A percentile compares a stretch with the other conserved stretches of the same genome.
Evolutionary conservation across 2,888 invertebrate genomes (phyloP).

Genomic region (Dynastes grantii): DNA sequence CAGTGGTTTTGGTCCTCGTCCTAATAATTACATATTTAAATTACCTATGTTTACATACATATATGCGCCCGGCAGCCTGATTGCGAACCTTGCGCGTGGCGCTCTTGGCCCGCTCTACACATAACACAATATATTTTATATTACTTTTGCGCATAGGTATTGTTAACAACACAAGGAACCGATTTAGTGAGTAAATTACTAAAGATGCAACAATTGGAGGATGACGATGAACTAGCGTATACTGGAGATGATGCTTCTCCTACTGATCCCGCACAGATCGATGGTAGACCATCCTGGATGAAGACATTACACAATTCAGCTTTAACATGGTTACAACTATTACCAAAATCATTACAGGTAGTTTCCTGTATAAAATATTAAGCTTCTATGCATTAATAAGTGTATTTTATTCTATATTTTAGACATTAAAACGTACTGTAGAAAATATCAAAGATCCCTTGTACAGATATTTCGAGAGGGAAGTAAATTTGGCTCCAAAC

Average conservation of each 20-base stretch:
- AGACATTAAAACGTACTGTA: conserved; percentile 91
- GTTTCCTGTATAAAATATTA: conserved; percentile 52
- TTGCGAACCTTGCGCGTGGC: no score
- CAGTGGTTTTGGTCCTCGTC: no score
- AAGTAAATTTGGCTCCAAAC: conserved; percentile 92
- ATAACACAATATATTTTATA: no score
- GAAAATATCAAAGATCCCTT: conserved; percentile 99
- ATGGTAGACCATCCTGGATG: conserved; percentile 99
- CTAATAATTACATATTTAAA: no score
- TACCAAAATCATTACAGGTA: conserved; percentile 85
- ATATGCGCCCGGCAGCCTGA: no score
- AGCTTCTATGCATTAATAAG: conserved; percentile 3
- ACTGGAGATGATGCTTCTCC: conserved; percentile 76
- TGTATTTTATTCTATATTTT: conserved; percentile 56
- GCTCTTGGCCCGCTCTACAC: no score
- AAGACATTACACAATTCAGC: conserved; percentile 94
- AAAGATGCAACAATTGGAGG: conserved; percentile 97
- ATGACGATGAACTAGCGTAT: conserved; percentile 93
- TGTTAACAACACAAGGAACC: conserved; percentile 88
- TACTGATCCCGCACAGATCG: conserved; percentile 77
- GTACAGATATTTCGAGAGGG: conserved; percentile 98
- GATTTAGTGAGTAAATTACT: conserved; percentile 95
- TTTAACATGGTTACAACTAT: conserved; percentile 90
- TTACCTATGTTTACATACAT: no score
- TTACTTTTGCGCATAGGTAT: conserved; percentile 68